Conservation (phyloP, 2,888 invertebrate species). For the Patella ulyssiponensis region DNA sequence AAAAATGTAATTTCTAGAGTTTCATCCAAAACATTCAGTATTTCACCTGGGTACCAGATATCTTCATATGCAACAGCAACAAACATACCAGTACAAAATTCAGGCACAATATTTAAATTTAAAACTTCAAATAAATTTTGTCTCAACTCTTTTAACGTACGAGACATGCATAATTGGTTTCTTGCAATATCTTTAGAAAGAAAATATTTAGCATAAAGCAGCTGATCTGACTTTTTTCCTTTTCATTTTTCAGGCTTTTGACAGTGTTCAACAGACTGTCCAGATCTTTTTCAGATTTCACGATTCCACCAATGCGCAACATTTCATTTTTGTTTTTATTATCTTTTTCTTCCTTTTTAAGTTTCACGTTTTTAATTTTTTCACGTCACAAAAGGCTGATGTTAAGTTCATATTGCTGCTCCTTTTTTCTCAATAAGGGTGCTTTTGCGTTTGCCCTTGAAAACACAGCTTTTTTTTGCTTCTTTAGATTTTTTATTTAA, state of each 20-base stretch:
- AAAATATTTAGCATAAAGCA: constrained; percentile 1
- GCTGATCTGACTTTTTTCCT: neutral
- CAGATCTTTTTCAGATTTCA: neutral
- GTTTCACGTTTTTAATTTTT: no score
- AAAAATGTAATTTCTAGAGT: constrained; percentile 5
- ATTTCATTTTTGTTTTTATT: no score
- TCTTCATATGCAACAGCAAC: constrained; percentile 10
- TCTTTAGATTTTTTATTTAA: constrained; percentile 4
- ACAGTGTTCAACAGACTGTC: neutral
- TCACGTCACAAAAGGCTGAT: no score
- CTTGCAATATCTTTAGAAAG: neutral
- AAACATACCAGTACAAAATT: neutral
- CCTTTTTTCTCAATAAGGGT: neutral
- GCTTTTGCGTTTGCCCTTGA: neutral
- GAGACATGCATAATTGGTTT: neutral
- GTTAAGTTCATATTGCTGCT: neutral
- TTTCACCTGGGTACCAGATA: constrained; percentile 12
- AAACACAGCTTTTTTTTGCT: neutral
- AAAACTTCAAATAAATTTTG: neutral
- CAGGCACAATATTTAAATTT: neutral
- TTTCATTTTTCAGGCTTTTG: neutral
- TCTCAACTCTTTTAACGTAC: no score
- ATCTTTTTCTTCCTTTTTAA: no score
- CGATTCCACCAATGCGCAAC: no score
- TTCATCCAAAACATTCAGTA: neutral